Evolutionary conservation across 2,797 vertebrate species (phyloP), one percentile per base, ranked within the genome.

Genomic region (Anguilla megastoma): DNA sequence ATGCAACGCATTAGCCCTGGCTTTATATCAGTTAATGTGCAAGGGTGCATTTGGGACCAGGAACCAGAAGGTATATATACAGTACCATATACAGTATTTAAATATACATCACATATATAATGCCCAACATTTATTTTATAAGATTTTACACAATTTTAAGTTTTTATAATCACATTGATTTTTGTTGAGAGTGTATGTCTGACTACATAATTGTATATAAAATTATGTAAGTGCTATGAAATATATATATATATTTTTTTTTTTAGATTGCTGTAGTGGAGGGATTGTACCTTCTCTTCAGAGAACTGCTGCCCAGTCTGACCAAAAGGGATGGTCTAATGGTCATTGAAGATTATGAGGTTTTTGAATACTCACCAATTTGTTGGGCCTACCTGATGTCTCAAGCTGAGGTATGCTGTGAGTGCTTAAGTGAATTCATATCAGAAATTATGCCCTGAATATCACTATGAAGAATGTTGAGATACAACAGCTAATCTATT

Each of bases 271-370:
- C 93, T 3, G 79, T 95, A 48, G 48, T 94, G 36, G 95, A 95
- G 88, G 93, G 93, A 52, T 86, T 95, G 69, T 95, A 94, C 89
- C 56, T 88, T 24, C 93, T 95, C 71, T 95, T 95, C 87, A 91
- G 94, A 69, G 91, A 94, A 80, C 89, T 95, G 89, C 86, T 95
- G 85, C 93, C 94, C 36, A 87, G 89, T 36, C 88, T 2, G 58
- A 88, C 89, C 85, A 89, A 76, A 52, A 52, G 60, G 33, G 89
- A 8, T 33, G 91, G 83, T 7, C 90, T 89, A 0, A 91, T 88
- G 86, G 0, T 89, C 63, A 91, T 95, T 52, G 88, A 93, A 24
- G 94, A 95, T 87, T 30, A 85, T 10, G 54, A 94, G 41, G 91
- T 95, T 50, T 94, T 93, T 93, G 94, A 95, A 2, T 89, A 95